phyloP scores from a whole-genome alignment of 1,140 invertebrate genomes.

The Aphaenogaster rudis region DNA sequence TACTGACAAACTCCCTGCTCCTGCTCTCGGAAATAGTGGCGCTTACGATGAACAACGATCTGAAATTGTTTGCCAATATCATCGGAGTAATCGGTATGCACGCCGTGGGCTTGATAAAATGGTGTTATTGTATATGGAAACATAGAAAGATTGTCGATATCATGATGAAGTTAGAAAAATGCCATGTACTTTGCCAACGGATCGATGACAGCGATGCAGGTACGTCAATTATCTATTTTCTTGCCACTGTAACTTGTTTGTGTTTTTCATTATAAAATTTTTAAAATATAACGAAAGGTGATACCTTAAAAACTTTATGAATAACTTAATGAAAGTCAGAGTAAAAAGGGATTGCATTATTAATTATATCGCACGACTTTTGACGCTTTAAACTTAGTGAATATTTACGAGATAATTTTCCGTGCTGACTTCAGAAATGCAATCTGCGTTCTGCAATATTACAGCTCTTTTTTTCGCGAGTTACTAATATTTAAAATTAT shows the following conservation, averaged over 20 bases:
- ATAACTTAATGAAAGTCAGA: no score
- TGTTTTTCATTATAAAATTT: background rate
- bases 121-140: constrained; percentile 68
- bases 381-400: background rate
- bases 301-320: background rate
- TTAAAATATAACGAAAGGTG: constrained; percentile 14
- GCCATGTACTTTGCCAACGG: constrained; percentile 66
- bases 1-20: constrained; percentile 43
- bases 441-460: background rate
- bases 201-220: constrained; percentile 66
- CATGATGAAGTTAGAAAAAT: constrained; percentile 64
- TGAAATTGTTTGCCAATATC: constrained; percentile 57
- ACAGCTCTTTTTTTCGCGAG: background rate
- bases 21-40: constrained; percentile 62
- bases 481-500: background rate
- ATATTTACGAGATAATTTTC: background rate
- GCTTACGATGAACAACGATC: constrained; percentile 46
- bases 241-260: background rate
- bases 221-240: constrained; percentile 23
- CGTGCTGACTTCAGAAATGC: background rate
- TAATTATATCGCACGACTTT: background rate
- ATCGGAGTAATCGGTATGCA: constrained; percentile 67
- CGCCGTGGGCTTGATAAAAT: constrained; percentile 68
- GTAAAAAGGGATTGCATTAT: constrained; percentile 2
- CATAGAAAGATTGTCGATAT: constrained; percentile 52